Evolutionary conservation across 1,140 invertebrate species (phyloP), one percentile per base, ranked within the genome.

Genomic region (Anthonomus grandis): DNA sequence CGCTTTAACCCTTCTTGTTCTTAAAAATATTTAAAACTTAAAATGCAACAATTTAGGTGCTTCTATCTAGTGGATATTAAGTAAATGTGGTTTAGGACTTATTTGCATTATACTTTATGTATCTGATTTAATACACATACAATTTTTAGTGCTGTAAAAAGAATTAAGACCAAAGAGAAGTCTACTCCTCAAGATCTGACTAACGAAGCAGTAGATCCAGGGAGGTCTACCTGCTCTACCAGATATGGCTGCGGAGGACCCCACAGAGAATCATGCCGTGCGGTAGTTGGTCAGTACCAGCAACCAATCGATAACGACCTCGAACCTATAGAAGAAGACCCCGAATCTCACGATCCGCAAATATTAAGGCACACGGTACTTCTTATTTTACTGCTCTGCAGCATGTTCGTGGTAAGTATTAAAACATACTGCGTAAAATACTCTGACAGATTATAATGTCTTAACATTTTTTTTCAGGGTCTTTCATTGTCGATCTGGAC

Each of bases 401-500:
- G 89, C 13, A 95, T 95, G 87, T 92, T 95, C 75, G 84, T 95
- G 63, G 90, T 91, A 72, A 83, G 86, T 74, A 39, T 47, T 12
- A 24, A 13, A 2, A 41, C 17, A 34, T 12, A 34, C 10, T 12
- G 13, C 10, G 13, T 1, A 1, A 12, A 34, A 12, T 34, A 34
- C 10, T 3, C 10, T 2, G 10, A 13, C 31, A 10, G 13, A 34
- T 34, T 1, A 34, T 2, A 34, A 34, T 34, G 1, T 46, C 38
- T 24, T 47, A 38, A 12, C 45, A 9, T 24, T 37, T 36, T 15
- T 48, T 75, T 75, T 12, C 70, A 92, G 89, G 90, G 89, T 21
- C 76, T 96, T 53, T 86, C 90, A 0, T 81, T 95, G 48, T 92
- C 87, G 23, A 80, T 91, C 12, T 95, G 93, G 86, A 89, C 86